These are phyloP conservation scores for Leptinotarsa lineolata DNA, from an alignment of 1,140 invertebrate species.

Conservation along the genomic window DNA sequence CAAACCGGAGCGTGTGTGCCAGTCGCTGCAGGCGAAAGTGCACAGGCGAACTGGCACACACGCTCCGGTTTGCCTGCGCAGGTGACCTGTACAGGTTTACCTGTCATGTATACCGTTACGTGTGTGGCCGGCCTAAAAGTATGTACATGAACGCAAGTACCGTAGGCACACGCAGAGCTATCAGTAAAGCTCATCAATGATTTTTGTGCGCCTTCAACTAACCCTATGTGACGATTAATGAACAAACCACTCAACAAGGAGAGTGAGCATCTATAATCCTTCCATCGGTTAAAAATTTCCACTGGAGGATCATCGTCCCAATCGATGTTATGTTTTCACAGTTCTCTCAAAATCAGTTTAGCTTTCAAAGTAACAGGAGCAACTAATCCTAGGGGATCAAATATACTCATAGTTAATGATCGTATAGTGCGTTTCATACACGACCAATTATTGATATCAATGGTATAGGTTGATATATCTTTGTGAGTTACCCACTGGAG, in stretches of 20 bases:
- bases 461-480: not conserved
- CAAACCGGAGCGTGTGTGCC: no score
- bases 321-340: not conserved
- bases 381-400: not conserved
- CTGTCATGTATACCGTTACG: no score
- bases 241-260: no score
- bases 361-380: not conserved
- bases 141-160: not conserved
- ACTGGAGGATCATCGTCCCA: not conserved
- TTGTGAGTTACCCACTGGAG: not conserved
- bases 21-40: no score
- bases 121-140: no score
- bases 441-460: not conserved
- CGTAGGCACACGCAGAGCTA: not conserved
- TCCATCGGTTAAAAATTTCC: not conserved
- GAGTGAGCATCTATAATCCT: not conserved
- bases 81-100: no score
- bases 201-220: no score
- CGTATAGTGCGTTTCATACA: not conserved
- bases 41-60: no score
- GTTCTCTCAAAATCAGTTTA: not conserved
- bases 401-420: not conserved
- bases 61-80: no score
- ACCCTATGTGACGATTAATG: no score
- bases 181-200: not conserved